Percentiles rank a stretch among this genome's conserved stretches.
Evolutionary conservation across 2,797 vertebrate genomes (phyloP).

Genomic region (Rhynchotus rufescens): DNA sequence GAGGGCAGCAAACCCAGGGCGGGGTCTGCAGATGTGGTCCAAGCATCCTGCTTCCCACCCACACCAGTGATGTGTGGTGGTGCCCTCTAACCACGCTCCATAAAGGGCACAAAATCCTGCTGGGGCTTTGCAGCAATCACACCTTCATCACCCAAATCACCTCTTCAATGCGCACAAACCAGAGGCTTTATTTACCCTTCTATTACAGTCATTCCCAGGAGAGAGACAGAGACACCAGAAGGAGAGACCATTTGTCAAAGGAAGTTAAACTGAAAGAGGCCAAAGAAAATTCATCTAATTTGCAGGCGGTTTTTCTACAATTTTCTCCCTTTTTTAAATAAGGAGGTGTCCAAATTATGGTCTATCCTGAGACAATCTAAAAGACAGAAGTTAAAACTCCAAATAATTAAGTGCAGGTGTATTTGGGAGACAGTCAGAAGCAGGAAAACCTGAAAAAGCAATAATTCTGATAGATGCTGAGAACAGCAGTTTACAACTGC

Average conservation of each 20-base stretch:
- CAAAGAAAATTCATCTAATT: neutral
- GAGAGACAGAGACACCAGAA: neutral
- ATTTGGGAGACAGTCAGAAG: slow-evolving; percentile 21
- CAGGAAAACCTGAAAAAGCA: slow-evolving; percentile 59
- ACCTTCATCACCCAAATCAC: neutral
- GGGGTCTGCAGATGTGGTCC: neutral
- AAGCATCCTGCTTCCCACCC: rapidly evolving
- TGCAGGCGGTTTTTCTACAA: neutral
- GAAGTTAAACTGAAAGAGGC: neutral
- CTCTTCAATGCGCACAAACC: neutral
- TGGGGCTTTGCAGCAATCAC: neutral
- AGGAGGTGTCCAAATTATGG: neutral
- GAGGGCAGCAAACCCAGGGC: neutral
- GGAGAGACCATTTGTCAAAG: neutral
- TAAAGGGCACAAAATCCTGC: neutral
- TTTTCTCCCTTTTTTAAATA: neutral
- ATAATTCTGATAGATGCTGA: slow-evolving; percentile 63
- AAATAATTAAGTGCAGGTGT: slow-evolving; percentile 31
- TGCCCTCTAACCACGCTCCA: neutral
- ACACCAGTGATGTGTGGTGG: rapidly evolving
- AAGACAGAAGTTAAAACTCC: neutral
- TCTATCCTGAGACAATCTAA: slow-evolving; percentile 16
- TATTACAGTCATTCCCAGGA: neutral
- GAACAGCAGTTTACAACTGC: slow-evolving; percentile 50
- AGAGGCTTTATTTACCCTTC: neutral